phyloP scores from a whole-genome alignment of 2,113 vertebrate species.

The Sula dactylatra region DNA sequence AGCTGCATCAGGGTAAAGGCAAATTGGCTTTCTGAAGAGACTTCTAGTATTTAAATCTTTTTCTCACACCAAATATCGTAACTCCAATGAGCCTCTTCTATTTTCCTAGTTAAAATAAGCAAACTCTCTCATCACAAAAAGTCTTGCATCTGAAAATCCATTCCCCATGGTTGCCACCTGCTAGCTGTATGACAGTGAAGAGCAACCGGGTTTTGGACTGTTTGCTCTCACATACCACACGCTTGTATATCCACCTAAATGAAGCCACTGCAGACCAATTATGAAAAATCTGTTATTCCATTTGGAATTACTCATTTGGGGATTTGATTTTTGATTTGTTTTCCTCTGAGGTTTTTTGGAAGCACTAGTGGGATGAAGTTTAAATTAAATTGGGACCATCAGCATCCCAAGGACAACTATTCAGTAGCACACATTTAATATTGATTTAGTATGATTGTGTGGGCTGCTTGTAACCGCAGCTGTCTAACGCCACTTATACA shows the following conservation, averaged over 20 bases:
- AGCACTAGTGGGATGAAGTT: conserved; percentile 22
- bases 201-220: not conserved
- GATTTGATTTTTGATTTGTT: conserved; percentile 57
- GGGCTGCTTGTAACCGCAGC: conserved; percentile 25
- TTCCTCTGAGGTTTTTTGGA: conserved; percentile 46
- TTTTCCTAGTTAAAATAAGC: not conserved
- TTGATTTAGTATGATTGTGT: conserved; percentile 39
- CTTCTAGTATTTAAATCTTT: not conserved
- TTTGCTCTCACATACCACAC: not conserved
- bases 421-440: conserved; percentile 27
- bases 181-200: not conserved
- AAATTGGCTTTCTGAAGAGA: not conserved
- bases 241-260: not conserved
- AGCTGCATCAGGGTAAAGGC: not conserved
- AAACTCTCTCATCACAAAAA: not conserved
- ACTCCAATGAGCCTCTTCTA: not conserved
- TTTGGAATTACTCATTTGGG: conserved; percentile 5
- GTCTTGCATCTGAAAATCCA: not conserved
- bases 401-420: conserved; percentile 26
- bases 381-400: conserved; percentile 51
- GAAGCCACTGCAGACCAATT: conserved; percentile 21
- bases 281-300: conserved; percentile 1
- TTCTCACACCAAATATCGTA: rapidly evolving
- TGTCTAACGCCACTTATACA: not conserved
- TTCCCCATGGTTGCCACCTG: not conserved